Evolutionary conservation across 2,113 vertebrate species (phyloP).

Genomic region (Capreolus pygargus): DNA sequence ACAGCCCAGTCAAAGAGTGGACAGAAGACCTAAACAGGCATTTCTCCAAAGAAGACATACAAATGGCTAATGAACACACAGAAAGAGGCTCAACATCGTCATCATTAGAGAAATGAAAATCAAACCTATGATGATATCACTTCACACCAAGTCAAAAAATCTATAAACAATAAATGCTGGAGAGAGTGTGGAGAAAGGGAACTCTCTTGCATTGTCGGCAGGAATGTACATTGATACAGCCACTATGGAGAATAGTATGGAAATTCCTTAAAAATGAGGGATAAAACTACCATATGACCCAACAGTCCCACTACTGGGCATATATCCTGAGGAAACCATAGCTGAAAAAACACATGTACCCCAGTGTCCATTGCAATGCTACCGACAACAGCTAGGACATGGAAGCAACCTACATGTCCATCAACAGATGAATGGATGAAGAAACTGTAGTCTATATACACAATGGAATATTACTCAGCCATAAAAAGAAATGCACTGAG

Average conservation of each 20-base stretch:
- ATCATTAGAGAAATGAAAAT: not conserved
- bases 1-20: not conserved
- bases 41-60: not conserved
- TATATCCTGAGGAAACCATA: not conserved
- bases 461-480: not conserved
- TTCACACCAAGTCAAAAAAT: not conserved
- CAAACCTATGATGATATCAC: not conserved
- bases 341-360: not conserved
- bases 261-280: not conserved
- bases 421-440: not conserved
- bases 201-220: not conserved
- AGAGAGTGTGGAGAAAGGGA: not conserved
- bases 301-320: not conserved
- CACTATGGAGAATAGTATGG: not conserved
- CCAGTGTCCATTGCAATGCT: not conserved
- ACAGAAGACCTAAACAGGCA: not conserved
- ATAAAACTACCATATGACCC: not conserved
- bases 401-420: not conserved
- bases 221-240: not conserved
- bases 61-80: not conserved
- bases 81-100: not conserved
- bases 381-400: not conserved
- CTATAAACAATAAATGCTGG: not conserved
- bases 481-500: fast-evolving
- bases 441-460: fast-evolving